These are phyloP conservation scores for Scaeva pyrastri DNA, from an alignment of 2,888 invertebrate genomes.

Conservation along the genomic window DNA sequence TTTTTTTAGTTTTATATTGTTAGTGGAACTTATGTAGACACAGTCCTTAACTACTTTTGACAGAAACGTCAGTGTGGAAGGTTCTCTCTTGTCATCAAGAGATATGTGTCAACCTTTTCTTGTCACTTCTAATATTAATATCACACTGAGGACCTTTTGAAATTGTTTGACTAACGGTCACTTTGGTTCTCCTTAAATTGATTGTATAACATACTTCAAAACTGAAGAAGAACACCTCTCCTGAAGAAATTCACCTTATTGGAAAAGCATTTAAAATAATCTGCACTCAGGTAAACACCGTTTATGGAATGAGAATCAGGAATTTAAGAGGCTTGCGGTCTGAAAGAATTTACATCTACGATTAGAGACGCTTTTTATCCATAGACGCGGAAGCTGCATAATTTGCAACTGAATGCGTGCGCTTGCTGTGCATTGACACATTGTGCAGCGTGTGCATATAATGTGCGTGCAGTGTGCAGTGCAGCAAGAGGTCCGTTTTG, in stretches of 20 bases:
- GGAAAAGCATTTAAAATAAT: neutral
- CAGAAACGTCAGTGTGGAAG: too few species aligned
- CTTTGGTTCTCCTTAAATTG: too few species aligned
- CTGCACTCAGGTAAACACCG: neutral
- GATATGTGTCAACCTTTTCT: too few species aligned
- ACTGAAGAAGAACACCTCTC: neutral
- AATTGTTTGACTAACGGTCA: too few species aligned
- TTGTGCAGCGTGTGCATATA: too few species aligned
- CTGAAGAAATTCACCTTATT: neutral
- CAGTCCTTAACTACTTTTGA: too few species aligned
- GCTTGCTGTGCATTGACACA: neutral
- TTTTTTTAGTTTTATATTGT: too few species aligned
- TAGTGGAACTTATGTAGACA: too few species aligned
- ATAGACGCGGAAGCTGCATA: conserved; percentile 29
- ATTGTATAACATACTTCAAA: too few species aligned
- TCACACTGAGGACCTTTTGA: too few species aligned
- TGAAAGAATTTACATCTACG: conserved; percentile 6
- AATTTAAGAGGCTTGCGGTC: conserved; percentile 7
- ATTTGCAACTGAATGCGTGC: conserved; percentile 10
- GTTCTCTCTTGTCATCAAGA: too few species aligned
- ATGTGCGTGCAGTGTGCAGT: neutral
- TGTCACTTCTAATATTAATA: too few species aligned
- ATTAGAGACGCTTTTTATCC: conserved; percentile 16
- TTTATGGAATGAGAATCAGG: conserved; percentile 15
- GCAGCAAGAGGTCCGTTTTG: neutral